A percentile compares a stretch with the other conserved stretches of the same genome.
Evolutionary conservation across 2,797 vertebrate genomes (phyloP).

Genomic region (Catostomus latipinnis): DNA sequence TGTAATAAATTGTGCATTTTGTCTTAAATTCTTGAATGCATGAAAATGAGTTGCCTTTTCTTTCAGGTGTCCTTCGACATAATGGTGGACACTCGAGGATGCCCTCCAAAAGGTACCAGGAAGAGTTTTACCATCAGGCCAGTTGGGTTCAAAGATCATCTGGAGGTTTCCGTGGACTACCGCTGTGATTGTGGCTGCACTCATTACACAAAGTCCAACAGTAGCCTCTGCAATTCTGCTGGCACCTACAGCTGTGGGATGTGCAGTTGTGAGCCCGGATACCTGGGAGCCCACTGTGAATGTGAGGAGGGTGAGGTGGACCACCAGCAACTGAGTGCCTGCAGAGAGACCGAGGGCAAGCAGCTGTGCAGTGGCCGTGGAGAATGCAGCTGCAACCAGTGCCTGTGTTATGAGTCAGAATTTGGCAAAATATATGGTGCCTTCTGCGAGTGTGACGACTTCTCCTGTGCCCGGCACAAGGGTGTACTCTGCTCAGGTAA

Average conservation of each 20-base stretch:
- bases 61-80: conserved; percentile 92
- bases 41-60: neutral
- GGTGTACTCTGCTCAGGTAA: conserved; percentile 95
- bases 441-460: conserved; percentile 97
- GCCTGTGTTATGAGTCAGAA: conserved; percentile 93
- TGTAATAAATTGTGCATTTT: neutral
- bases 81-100: conserved; percentile 86
- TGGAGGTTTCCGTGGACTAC: conserved; percentile 87
- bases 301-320: conserved; percentile 87
- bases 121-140: conserved; percentile 91
- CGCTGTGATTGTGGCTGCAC: conserved; percentile 87
- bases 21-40: too few species aligned
- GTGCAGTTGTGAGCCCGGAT: conserved; percentile 85
- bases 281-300: conserved; percentile 90
- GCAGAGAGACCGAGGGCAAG: conserved; percentile 90
- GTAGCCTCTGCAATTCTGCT: conserved; percentile 84
- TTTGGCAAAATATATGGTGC: conserved; percentile 98
- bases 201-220: conserved; percentile 69
- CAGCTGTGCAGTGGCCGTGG: conserved; percentile 93
- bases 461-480: conserved; percentile 94
- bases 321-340: conserved; percentile 80
- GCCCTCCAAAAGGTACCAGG: conserved; percentile 71
- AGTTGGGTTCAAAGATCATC: conserved; percentile 91
- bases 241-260: conserved; percentile 90
- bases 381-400: conserved; percentile 96